phyloP scores from a whole-genome alignment of 1,140 invertebrate species.

The Macrobrachium rosenbergii region DNA sequence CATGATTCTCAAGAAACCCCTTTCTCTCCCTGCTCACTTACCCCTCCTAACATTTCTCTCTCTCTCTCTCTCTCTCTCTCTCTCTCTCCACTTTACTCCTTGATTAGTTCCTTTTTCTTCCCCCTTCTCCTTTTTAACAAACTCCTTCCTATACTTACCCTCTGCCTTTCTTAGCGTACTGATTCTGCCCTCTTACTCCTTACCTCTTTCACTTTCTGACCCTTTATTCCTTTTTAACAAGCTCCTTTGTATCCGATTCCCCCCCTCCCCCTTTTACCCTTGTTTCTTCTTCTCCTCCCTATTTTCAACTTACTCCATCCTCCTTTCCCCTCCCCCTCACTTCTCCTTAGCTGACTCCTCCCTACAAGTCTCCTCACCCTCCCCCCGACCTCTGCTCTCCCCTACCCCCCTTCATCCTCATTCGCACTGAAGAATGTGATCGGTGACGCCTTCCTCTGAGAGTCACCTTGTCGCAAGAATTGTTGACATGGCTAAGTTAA shows the following conservation, averaged over 20 bases:
- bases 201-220: constrained; percentile 10
- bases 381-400: background rate
- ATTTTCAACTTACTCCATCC: constrained; percentile 1
- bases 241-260: background rate
- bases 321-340: background rate
- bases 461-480: too few species aligned
- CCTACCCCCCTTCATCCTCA: background rate
- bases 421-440: too few species aligned
- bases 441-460: too few species aligned
- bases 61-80: background rate
- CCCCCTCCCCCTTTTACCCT: background rate
- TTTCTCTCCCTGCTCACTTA: background rate
- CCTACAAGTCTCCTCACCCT: background rate
- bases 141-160: too few species aligned
- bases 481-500: too few species aligned
- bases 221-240: constrained; percentile 2
- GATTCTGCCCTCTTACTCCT: background rate
- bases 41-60: background rate
- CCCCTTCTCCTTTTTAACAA: background rate
- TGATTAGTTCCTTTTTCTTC: background rate
- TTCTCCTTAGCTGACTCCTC: background rate
- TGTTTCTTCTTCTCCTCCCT: background rate
- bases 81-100: background rate
- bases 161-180: background rate
- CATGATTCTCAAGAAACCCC: background rate